Evolutionary conservation across 2,797 vertebrate species (phyloP).

Genomic region (Microchirus variegatus): DNA sequence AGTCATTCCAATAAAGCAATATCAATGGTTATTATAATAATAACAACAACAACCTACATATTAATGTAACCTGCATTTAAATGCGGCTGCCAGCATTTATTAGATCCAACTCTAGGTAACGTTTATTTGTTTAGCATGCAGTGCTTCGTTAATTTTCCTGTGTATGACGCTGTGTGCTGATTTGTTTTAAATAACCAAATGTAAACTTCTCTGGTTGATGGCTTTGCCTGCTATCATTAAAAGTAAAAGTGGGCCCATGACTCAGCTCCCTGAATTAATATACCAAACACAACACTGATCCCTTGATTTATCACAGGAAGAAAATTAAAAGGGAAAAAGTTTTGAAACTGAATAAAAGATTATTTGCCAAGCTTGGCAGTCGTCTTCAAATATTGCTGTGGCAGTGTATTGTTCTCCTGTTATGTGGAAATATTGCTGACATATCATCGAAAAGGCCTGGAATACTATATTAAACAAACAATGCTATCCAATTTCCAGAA

Average conservation of each 20-base stretch:
- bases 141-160: slow-evolving; percentile 12
- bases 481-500: slow-evolving; percentile 62
- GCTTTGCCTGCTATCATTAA: slow-evolving; percentile 50
- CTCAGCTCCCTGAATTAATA: slow-evolving; percentile 40
- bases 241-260: slow-evolving; percentile 39
- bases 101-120: slow-evolving; percentile 14
- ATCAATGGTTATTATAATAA: slow-evolving; percentile 40
- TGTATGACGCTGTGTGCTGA: slow-evolving; percentile 3
- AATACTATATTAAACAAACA: slow-evolving; percentile 69
- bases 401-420: slow-evolving; percentile 42
- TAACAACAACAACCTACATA: slow-evolving; percentile 38
- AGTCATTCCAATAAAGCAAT: slow-evolving; percentile 52
- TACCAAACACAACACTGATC: slow-evolving; percentile 14
- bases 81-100: slow-evolving; percentile 25
- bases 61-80: slow-evolving; percentile 40
- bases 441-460: slow-evolving; percentile 38
- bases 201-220: slow-evolving; percentile 7
- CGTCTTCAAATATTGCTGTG: slow-evolving; percentile 24
- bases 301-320: not conserved
- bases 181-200: slow-evolving; percentile 23
- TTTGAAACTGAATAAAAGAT: slow-evolving; percentile 32
- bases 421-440: slow-evolving; percentile 64
- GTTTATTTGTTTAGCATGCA: not conserved
- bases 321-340: slow-evolving; percentile 8
- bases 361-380: slow-evolving; percentile 22